Conservation (phyloP, 1,140 invertebrate species). For the Aphelenchoides besseyi region DNA sequence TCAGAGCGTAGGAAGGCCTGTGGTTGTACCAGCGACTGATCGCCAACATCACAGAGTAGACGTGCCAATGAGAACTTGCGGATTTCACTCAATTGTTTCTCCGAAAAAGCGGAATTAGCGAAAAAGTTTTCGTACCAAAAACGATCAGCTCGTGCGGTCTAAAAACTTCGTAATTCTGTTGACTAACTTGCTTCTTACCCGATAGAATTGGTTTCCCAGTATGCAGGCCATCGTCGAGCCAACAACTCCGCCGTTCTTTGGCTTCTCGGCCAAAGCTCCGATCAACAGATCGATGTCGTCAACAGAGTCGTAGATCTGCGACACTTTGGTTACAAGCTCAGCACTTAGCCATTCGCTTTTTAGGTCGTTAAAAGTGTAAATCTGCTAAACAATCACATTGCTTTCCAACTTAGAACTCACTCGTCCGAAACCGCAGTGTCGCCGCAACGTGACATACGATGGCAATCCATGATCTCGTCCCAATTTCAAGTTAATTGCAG, state of each 20-base stretch:
- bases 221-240: conserved; percentile 80
- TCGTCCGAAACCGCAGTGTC: conserved; percentile 36
- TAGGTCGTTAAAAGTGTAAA: conserved; percentile 43
- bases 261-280: conserved; percentile 74
- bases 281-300: conserved; percentile 78
- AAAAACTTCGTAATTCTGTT: conserved; percentile 28
- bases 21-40: conserved; percentile 68
- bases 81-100: conserved; percentile 71
- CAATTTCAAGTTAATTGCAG: conserved; percentile 40
- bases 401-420: conserved; percentile 11
- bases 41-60: conserved; percentile 77
- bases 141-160: conserved; percentile 49
- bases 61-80: conserved; percentile 71
- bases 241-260: conserved; percentile 68
- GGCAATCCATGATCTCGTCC: conserved; percentile 48
- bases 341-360: conserved; percentile 70
- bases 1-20: conserved; percentile 65
- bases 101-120: conserved; percentile 69
- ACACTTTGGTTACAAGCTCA: conserved; percentile 76
- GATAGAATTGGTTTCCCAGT: conserved; percentile 76
- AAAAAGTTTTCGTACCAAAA: conserved; percentile 62
- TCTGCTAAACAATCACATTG: conserved; percentile 29
- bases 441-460: conserved; percentile 34
- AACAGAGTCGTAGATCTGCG: conserved; percentile 68
- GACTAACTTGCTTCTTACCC: conserved; percentile 31